These are phyloP conservation scores for Tipula vernalis DNA, from an alignment of 2,888 invertebrate species.

Conservation along the genomic window DNA sequence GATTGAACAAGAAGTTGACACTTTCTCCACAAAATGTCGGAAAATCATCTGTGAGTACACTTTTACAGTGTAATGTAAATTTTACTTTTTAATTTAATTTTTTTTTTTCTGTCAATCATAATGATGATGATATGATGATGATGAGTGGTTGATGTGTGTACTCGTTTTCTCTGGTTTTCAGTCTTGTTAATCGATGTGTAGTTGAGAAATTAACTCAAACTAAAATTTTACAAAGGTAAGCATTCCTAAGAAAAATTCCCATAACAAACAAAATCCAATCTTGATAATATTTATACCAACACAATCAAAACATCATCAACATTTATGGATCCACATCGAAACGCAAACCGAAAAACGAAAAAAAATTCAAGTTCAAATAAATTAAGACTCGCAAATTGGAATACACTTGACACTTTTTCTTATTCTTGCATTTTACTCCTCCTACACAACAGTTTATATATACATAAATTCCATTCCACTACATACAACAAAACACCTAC, in stretches of 20 bases:
- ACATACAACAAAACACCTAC: background rate
- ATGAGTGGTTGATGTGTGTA: background rate
- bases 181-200: slow-evolving; percentile 1
- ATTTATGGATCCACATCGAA: background rate
- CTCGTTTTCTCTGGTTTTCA: slow-evolving; percentile 6
- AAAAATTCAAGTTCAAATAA: background rate
- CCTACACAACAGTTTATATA: background rate
- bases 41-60: slow-evolving; percentile 11
- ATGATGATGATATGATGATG: background rate
- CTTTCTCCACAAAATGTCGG: slow-evolving; percentile 10
- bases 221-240: background rate
- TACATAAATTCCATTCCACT: background rate
- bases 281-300: background rate
- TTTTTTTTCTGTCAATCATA: background rate
- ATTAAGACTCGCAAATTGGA: background rate
- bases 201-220: slow-evolving; percentile 4
- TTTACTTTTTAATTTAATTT: background rate
- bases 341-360: background rate
- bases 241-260: background rate
- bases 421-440: background rate
- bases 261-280: background rate
- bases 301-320: background rate
- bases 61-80: background rate
- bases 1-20: slow-evolving; percentile 1
- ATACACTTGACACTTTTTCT: background rate